Evolutionary conservation across 2,113 vertebrate species (phyloP), one percentile per base, ranked within the genome.

Genomic region (Equus przewalskii): DNA sequence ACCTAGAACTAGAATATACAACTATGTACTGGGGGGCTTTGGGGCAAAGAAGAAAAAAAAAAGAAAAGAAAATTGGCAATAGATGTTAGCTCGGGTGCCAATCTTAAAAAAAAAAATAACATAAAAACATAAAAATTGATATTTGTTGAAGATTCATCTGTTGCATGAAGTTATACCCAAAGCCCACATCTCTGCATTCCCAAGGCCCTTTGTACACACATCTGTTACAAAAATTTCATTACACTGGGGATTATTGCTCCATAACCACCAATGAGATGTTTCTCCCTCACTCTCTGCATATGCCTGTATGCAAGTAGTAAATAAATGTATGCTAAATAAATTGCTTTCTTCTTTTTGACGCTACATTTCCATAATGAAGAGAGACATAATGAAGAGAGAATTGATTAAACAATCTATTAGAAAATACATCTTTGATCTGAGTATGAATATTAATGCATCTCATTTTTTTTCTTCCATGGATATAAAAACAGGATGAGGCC

Each of bases 391-490:
- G 26, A 82, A 82, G 78, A 90, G 46, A 46, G 44, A 73, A 26
- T 56, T 69, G 64, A 88, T 51, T 84, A 69, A 72, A 88, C 1
- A 69, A 33, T 80, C 58, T 44, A 36, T 24, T 36, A 30, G 73
- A 67, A 96, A 92, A 91, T 58, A 49, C 11, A 36, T 24, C 70
- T 88, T 54, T 83, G 44, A 79, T 89, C 62, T 36, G 54, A 92
- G 9, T 60, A 51, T 60, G 15, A 96, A 84, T 93, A 75, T 84
- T 95, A 62, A 85, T 9, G 30, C 18, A 30, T 90, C 49, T 86
- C 86, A 3, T 69, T 70, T 75, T 81, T 81, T 79, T 64, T 19
- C 82, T 72, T 79, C 78, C 18, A 24, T 64, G 54, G 58, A 78
- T 89, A 33, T 70, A 85, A 28, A n/a, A 97, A 70, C 8, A 87